Percentiles rank a stretch among this genome's conserved stretches.
These are phyloP conservation scores for Papilio xuthus DNA, from an alignment of 1,140 invertebrate species.

Conservation along the genomic window DNA sequence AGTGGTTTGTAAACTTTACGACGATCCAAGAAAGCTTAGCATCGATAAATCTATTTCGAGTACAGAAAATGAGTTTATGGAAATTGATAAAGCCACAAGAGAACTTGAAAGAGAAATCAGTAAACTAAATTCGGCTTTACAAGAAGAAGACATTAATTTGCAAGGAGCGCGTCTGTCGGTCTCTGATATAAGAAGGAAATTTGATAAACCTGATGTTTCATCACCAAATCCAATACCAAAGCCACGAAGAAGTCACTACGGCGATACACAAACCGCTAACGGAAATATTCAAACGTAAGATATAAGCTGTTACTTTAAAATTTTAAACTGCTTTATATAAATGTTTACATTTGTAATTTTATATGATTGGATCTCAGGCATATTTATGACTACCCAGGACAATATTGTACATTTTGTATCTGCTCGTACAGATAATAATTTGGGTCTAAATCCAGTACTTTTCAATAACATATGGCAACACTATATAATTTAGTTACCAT, in stretches of 20 bases:
- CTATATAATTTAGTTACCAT: neutral
- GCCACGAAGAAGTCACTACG: constrained; percentile 75
- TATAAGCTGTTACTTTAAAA: constrained; percentile 9
- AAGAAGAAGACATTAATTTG: constrained; percentile 63
- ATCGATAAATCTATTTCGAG: constrained; percentile 72
- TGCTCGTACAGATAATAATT: neutral
- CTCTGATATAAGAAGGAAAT: constrained; percentile 73
- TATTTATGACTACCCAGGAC: constrained; percentile 15
- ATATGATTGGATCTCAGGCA: constrained; percentile 37
- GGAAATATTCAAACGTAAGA: constrained; percentile 47
- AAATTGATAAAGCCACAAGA: constrained; percentile 76
- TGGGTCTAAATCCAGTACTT: neutral
- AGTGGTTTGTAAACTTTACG: constrained; percentile 73
- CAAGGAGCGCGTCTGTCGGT: constrained; percentile 60
- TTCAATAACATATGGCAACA: neutral
- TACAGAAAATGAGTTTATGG: constrained; percentile 77
- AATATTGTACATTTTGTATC: constrained; percentile 23
- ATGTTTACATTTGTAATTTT: constrained; percentile 7
- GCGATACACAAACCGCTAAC: constrained; percentile 59
- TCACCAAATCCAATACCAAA: constrained; percentile 81
- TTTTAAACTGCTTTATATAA: neutral
- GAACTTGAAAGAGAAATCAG: constrained; percentile 75
- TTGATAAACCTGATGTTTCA: constrained; percentile 64
- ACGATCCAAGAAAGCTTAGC: constrained; percentile 66
- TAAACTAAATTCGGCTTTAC: constrained; percentile 72